Evolutionary conservation across 2,113 vertebrate species (phyloP).

Genomic region (Bufo bufo): DNA sequence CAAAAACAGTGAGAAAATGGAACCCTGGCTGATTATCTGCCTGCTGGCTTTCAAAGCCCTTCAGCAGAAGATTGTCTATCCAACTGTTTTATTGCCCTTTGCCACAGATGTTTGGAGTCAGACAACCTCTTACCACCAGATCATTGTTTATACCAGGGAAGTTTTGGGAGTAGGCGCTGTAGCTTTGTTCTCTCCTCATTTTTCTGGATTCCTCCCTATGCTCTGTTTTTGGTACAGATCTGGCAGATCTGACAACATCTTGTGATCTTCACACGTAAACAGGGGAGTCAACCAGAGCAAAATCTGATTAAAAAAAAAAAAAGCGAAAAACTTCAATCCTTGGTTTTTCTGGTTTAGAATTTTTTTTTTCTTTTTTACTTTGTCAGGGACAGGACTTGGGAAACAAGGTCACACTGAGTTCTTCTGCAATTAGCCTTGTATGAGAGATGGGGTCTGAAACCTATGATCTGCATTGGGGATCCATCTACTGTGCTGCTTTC

Average conservation of each 20-base stretch:
- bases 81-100: slow-evolving; percentile 47
- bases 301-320: slow-evolving; percentile 30
- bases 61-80: slow-evolving; percentile 46
- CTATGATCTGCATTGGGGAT: neutral
- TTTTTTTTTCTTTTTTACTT: slow-evolving; percentile 17
- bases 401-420: slow-evolving; percentile 49
- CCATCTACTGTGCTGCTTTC: neutral
- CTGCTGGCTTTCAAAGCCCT: slow-evolving; percentile 15
- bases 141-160: slow-evolving; percentile 21
- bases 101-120: slow-evolving; percentile 56
- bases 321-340: slow-evolving; percentile 4
- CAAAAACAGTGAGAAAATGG: neutral
- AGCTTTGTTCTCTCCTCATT: slow-evolving; percentile 41
- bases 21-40: neutral
- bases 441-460: neutral
- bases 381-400: neutral
- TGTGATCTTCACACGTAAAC: neutral
- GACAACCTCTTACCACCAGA: neutral
- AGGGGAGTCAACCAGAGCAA: slow-evolving; percentile 28
- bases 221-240: neutral
- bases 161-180: neutral
- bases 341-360: slow-evolving; percentile 35
- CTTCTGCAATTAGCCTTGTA: slow-evolving; percentile 2
- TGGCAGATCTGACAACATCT: slow-evolving; percentile 30
- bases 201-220: neutral